Evolutionary conservation across 2,888 invertebrate species (phyloP), one percentile per base, ranked within the genome.

Genomic region (Dione vanillae): DNA sequence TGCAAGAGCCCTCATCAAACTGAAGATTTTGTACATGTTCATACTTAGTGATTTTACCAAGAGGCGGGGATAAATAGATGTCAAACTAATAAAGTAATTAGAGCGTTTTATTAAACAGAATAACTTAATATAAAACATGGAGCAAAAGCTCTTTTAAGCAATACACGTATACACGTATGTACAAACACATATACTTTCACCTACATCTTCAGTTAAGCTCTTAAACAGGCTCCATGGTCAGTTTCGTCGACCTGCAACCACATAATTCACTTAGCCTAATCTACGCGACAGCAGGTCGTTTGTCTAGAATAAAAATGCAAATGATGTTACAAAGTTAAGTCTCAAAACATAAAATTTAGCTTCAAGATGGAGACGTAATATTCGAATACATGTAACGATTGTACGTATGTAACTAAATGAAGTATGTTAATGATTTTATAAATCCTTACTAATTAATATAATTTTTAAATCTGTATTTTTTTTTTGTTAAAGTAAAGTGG

Each of bases 181-280:
- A 43, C 5, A 41, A 43, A 1, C 14, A 43, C 3, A 47, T 2
- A 49, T 49, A 19, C 16, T 19, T 16, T 8, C 16, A 9, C n/a
- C n/a, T 49, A 8, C n/a, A n/a, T 27, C n/a, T 59, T 61, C 16
- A 45, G 43, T 11, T 11, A 61, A 61, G 61, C 61, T 61, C 11
- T 61, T 45, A 61, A 61, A 45, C 45, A 61, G 45, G 27, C 45
- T 11, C 27, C 27, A 35, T 35, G 45, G 61, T 20, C 27, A 35
- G 37, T 35, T n/a, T n/a, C 61, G 45, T 61, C 35, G 45, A 61
- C 61, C 61, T 61, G 61, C 11, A 45, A 61, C 61, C 61, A 61
- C 16, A 61, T 45, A 61, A 61, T 45, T 61, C 45, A 61, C 45
- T 61, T 35, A 45, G 45, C 61, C 61, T 45, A 61, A 61, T 61